phyloP scores from a whole-genome alignment of 1,140 invertebrate species.

The Drosophila auraria region DNA sequence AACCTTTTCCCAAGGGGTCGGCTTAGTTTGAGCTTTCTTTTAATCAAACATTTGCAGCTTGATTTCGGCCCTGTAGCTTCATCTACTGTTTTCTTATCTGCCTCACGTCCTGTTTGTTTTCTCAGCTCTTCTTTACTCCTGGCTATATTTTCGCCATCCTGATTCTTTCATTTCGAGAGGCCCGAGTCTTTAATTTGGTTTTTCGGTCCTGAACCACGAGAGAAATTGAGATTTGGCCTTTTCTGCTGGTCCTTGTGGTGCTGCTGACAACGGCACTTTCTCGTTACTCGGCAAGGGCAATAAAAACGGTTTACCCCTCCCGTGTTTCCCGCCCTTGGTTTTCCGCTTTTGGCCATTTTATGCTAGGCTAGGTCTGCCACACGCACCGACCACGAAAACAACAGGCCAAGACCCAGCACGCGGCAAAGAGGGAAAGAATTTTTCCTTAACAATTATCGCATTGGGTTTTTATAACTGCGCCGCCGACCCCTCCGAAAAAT shows the following conservation, averaged over 20 bases:
- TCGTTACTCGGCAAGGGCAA: slow-evolving; percentile 51
- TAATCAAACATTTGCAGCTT: slow-evolving; percentile 22
- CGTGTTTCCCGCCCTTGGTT: slow-evolving; percentile 19
- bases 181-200: slow-evolving; percentile 37
- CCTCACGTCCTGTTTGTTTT: slow-evolving; percentile 15
- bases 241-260: slow-evolving; percentile 36
- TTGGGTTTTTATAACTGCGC: slow-evolving; percentile 51
- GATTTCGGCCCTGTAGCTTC: slow-evolving; percentile 23
- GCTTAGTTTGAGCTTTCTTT: slow-evolving; percentile 26
- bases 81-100: slow-evolving; percentile 37
- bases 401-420: slow-evolving; percentile 1
- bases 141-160: neutral
- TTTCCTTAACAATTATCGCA: slow-evolving; percentile 68
- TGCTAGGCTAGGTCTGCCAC: slow-evolving; percentile 55
- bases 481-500: slow-evolving; percentile 4
- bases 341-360: slow-evolving; percentile 48
- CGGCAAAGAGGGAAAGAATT: slow-evolving; percentile 3
- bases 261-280: slow-evolving; percentile 74
- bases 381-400: slow-evolving; percentile 40
- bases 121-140: slow-evolving; percentile 38
- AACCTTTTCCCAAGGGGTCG: slow-evolving; percentile 2
- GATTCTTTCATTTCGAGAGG: slow-evolving; percentile 17
- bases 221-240: slow-evolving; percentile 12
- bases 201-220: slow-evolving; percentile 2
- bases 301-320: slow-evolving; percentile 61